Conservation (phyloP, 2,113 vertebrate species). For the Calidris pugnax region DNA sequence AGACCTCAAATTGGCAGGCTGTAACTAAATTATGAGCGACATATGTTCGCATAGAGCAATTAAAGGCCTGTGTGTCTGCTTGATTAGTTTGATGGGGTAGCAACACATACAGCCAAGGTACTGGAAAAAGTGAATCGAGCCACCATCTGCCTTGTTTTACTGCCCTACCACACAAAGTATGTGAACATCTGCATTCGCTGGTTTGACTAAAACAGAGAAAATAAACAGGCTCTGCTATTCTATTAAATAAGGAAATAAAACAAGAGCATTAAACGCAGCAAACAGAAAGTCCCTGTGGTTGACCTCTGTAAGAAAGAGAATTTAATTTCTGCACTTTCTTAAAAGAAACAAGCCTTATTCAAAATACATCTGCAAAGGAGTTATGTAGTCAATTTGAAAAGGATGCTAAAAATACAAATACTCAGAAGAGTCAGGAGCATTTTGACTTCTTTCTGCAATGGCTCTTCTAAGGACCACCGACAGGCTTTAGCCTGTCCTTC, state of each 20-base stretch:
- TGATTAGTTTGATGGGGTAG: neutral
- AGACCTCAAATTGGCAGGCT: neutral
- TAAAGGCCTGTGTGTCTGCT: neutral
- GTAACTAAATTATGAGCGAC: neutral
- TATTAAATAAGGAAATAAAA: neutral
- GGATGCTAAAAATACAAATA: neutral
- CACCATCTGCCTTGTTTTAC: neutral
- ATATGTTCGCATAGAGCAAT: neutral
- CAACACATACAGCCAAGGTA: neutral
- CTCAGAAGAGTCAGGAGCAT: neutral
- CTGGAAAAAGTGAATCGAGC: neutral
- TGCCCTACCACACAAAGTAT: neutral
- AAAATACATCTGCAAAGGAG: neutral
- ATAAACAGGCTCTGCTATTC: neutral
- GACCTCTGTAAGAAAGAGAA: neutral
- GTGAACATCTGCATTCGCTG: neutral
- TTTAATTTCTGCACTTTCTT: neutral
- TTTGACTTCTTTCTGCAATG: neutral
- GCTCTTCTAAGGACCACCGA: neutral
- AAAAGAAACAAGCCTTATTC: neutral
- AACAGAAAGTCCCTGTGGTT: neutral
- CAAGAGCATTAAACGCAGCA: neutral
- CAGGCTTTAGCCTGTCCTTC: neutral
- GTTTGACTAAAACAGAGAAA: conserved; percentile 39
- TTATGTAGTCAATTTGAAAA: neutral